Evolutionary conservation across 2,888 invertebrate species (phyloP).

Genomic region (Dascillus cervinus): DNA sequence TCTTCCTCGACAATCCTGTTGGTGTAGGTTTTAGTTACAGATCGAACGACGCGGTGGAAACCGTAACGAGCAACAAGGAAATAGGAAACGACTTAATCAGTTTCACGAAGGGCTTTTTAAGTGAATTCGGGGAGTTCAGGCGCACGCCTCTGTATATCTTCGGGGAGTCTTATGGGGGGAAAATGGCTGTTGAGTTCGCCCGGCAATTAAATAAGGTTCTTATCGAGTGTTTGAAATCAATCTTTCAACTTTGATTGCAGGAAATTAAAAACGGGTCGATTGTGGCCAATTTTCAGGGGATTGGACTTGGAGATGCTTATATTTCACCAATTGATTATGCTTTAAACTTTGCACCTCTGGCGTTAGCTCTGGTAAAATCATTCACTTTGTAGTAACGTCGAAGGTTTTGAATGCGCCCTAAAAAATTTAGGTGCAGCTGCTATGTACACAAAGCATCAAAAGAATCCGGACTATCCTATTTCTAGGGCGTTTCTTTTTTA

Average conservation of each 20-base stretch:
- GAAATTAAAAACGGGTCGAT: constrained; percentile 23
- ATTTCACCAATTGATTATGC: constrained; percentile 31
- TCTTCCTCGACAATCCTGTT: constrained; percentile 87
- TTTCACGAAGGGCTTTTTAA: constrained; percentile 63
- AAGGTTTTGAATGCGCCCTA: no score
- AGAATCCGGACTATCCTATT: no score
- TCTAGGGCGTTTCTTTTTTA: no score
- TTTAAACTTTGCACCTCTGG: constrained; percentile 25
- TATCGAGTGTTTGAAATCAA: constrained; percentile 3
- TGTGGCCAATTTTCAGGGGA: constrained; percentile 27
- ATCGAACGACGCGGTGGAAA: constrained; percentile 41
- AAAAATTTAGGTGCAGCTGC: no score
- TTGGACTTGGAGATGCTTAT: constrained; percentile 28
- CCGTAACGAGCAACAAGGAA: constrained; percentile 51
- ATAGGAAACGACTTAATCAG: constrained; percentile 71
- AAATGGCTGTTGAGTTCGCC: constrained; percentile 84
- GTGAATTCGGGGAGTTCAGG: constrained; percentile 60
- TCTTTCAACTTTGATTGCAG: constrained; percentile 19
- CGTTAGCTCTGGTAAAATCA: constrained; percentile 25
- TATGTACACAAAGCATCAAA: no score
- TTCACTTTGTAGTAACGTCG: no score
- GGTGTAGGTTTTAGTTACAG: constrained; percentile 83
- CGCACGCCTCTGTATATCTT: constrained; percentile 73
- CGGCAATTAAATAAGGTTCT: constrained; percentile 48
- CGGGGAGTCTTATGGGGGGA: constrained; percentile 88